Evolutionary conservation across 2,888 invertebrate genomes (phyloP).

Genomic region (Pilophorus perplexus): DNA sequence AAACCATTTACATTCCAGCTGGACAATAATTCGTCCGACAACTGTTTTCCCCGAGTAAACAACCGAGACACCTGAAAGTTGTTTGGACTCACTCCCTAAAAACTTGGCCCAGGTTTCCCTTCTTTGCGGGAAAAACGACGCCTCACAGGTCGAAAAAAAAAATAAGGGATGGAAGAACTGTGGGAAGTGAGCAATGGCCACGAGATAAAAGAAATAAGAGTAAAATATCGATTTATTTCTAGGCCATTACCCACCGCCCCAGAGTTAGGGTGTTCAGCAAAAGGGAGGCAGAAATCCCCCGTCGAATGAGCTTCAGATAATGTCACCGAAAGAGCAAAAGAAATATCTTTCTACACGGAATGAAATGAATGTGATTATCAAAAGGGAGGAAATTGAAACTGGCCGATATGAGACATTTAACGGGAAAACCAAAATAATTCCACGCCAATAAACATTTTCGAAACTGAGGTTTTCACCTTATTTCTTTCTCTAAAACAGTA

Average conservation of each 20-base stretch:
- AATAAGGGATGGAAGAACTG: conserved; percentile 2
- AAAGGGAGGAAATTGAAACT: no score
- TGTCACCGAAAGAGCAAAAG: conserved; percentile 4
- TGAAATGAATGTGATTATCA: no score
- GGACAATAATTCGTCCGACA: no score
- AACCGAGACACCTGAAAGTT: no score
- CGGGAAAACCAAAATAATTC: no score
- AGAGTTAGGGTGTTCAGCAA: background rate
- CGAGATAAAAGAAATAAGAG: conserved; percentile 22
- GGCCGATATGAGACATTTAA: no score
- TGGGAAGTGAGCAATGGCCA: conserved; percentile 29
- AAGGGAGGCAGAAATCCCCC: background rate
- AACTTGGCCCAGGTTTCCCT: conserved; percentile 19
- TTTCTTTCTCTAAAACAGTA: no score
- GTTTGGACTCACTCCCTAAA: background rate
- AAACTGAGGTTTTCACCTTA: no score
- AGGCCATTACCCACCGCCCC: conserved; percentile 24
- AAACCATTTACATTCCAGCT: no score
- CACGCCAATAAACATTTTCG: no score
- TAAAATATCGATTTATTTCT: conserved; percentile 33
- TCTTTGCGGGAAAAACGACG: background rate
- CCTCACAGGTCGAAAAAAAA: conserved; percentile 2
- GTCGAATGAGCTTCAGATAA: background rate
- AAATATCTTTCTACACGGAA: background rate
- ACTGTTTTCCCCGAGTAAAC: no score